These are phyloP conservation scores for Maconellicoccus hirsutus DNA, from an alignment of 1,140 invertebrate genomes.

Conservation along the genomic window DNA sequence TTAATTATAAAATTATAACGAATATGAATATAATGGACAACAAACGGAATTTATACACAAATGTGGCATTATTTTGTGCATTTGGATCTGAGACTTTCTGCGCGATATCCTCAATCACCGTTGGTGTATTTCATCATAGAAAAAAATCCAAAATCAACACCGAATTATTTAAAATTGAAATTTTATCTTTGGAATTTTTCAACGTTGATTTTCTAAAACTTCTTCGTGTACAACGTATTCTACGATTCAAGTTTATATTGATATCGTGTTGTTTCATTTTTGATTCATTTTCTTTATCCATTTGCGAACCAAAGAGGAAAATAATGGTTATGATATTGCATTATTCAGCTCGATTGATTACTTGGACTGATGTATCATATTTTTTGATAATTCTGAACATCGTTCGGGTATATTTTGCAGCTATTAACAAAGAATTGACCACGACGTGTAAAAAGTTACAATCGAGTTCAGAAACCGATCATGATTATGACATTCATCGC, in stretches of 20 bases:
- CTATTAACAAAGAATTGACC: neutral
- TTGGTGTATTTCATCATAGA: neutral
- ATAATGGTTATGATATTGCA: neutral
- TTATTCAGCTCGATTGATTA: neutral
- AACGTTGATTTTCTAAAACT: neutral
- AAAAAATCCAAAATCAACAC: neutral
- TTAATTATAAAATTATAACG: neutral
- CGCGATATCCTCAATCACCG: neutral
- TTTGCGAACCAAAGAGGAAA: neutral
- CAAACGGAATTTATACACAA: neutral
- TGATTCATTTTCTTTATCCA: neutral
- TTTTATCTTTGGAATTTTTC: neutral
- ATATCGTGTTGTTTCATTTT: neutral
- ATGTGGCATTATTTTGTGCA: neutral
- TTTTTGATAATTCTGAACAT: neutral
- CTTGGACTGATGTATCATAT: neutral
- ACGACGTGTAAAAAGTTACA: neutral
- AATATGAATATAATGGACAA: neutral
- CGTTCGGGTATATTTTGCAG: neutral
- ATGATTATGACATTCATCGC: neutral
- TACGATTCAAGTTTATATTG: neutral
- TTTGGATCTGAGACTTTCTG: neutral
- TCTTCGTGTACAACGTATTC: neutral
- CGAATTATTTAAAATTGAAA: neutral
- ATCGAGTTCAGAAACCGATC: neutral